Evolutionary conservation across 2,113 vertebrate genomes (phyloP).

Genomic region (Cheilinus undulatus): DNA sequence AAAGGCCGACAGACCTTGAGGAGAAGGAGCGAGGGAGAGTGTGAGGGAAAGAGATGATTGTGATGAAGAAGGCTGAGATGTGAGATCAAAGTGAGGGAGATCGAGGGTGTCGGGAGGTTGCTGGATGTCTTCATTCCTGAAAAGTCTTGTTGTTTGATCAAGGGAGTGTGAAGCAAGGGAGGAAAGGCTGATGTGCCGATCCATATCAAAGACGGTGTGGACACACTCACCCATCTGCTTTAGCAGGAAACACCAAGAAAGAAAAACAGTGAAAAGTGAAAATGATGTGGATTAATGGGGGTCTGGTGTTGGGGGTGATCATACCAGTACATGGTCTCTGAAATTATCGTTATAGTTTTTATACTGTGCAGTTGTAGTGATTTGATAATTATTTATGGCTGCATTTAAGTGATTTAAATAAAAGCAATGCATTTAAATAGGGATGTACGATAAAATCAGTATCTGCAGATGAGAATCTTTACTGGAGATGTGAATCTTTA

Average conservation of each 20-base stretch:
- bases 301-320: not conserved
- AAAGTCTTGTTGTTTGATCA: conserved; percentile 69
- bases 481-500: too few species aligned
- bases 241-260: conserved; percentile 23
- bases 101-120: conserved; percentile 61
- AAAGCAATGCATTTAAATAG: too few species aligned
- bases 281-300: too few species aligned
- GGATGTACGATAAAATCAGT: too few species aligned
- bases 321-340: too few species aligned
- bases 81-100: conserved; percentile 70
- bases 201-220: conserved; percentile 36
- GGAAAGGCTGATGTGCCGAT: conserved; percentile 55
- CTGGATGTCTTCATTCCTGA: conserved; percentile 61
- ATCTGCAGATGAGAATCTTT: too few species aligned
- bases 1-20: conserved; percentile 60
- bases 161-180: conserved; percentile 45
- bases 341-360: too few species aligned
- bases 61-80: conserved; percentile 41
- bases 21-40: conserved; percentile 2
- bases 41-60: conserved; percentile 43
- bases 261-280: too few species aligned
- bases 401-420: not conserved
- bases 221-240: conserved; percentile 29
- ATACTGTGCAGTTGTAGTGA: not conserved
- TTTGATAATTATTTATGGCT: not conserved